A percentile compares a stretch with the other conserved stretches of the same genome.
phyloP scores from a whole-genome alignment of 2,113 vertebrate genomes.

The Malaclemys terrapin region DNA sequence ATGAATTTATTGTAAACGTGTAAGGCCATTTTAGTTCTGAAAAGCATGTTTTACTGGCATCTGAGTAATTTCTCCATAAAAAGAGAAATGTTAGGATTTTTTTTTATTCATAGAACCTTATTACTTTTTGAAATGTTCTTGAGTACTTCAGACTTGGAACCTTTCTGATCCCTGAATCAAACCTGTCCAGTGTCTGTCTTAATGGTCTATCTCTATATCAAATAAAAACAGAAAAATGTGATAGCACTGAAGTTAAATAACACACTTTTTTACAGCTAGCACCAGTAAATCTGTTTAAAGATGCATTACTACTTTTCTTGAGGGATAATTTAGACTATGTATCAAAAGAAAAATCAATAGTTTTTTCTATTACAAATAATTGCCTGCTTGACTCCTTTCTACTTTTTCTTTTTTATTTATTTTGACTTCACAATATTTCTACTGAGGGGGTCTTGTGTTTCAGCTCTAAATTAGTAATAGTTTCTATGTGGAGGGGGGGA shows the following conservation, averaged over 20 bases:
- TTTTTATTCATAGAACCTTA: neutral
- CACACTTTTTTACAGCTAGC: slow-evolving; percentile 71
- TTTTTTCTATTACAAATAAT: slow-evolving; percentile 87
- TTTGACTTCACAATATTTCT: slow-evolving; percentile 77
- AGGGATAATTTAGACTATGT: slow-evolving; percentile 86
- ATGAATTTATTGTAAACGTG: neutral
- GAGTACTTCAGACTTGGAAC: neutral
- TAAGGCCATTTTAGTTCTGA: neutral
- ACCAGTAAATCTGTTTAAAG: slow-evolving; percentile 87
- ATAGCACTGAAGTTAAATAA: slow-evolving; percentile 81
- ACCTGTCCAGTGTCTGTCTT: slow-evolving; percentile 38
- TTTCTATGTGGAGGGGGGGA: neutral
- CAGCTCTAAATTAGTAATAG: neutral
- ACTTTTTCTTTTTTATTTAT: slow-evolving; percentile 84
- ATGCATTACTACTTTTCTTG: slow-evolving; percentile 86
- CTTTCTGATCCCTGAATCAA: slow-evolving; percentile 3
- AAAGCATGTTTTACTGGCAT: neutral
- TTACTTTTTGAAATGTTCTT: neutral
- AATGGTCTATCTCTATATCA: slow-evolving; percentile 53
- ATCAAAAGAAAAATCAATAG: slow-evolving; percentile 88
- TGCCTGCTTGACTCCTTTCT: slow-evolving; percentile 78
- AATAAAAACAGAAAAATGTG: slow-evolving; percentile 77
- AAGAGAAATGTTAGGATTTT: neutral
- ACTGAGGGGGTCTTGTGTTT: slow-evolving; percentile 44
- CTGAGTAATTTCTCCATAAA: neutral